A percentile compares a stretch with the other conserved stretches of the same genome.
These are phyloP conservation scores for Heliocidaris tuberculata DNA, from an alignment of 35 echinoderm and acorn worm genomes.

Conservation along the genomic window DNA sequence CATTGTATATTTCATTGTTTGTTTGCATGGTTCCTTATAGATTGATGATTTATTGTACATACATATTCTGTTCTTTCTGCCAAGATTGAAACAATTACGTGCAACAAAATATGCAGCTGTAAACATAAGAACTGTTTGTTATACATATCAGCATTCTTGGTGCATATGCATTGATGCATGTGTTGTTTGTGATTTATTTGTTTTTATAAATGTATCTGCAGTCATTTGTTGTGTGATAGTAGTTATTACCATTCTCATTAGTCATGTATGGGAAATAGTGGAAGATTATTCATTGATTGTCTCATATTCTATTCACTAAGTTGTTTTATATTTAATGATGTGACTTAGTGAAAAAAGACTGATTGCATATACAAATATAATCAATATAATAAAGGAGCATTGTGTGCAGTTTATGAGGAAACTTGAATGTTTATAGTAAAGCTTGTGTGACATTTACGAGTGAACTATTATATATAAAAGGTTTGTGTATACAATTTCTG, in stretches of 20 bases:
- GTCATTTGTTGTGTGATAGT: not conserved
- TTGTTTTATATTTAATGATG: not conserved
- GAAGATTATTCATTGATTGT: not conserved
- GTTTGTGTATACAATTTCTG: not conserved
- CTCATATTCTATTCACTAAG: not conserved
- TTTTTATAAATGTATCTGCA: not conserved
- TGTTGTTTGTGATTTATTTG: not conserved
- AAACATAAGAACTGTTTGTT: not conserved
- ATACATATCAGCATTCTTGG: not conserved
- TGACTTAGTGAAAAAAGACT: not conserved
- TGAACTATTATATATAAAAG: not conserved
- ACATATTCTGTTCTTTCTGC: not conserved
- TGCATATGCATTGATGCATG: not conserved
- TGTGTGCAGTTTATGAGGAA: not conserved
- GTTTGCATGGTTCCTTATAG: no score
- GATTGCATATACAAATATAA: not conserved
- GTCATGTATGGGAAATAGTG: not conserved
- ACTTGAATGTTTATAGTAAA: not conserved
- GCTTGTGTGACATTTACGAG: not conserved
- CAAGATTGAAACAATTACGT: not conserved
- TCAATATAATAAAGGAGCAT: not conserved
- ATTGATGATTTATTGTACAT: no score
- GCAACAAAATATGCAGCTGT: constrained; percentile 16
- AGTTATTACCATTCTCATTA: not conserved
- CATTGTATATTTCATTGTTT: not conserved